Evolutionary conservation across 2,113 vertebrate species (phyloP), one percentile per base, ranked within the genome.

Genomic region (Dendrocopos noguchii): DNA sequence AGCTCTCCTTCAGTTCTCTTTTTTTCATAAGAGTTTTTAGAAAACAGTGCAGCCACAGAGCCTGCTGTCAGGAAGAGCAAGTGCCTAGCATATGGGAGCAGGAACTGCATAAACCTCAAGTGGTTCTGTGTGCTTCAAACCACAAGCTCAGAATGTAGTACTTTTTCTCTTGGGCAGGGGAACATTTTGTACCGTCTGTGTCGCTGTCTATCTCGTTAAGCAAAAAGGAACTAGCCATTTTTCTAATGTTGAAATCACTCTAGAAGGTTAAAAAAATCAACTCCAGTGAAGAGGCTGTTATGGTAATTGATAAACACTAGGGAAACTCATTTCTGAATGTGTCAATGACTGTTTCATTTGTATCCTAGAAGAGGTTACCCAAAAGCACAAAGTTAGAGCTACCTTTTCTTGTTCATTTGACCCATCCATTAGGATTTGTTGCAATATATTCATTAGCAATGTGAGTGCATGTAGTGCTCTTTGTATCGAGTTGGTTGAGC

Each of bases 121-220:
- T 90, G 42, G 46, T 85, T 94, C 56, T 60, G 46, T 68, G 33
- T 82, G 81, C 78, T 87, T 91, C 93, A 89, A 55, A 59, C 56
- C 60, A 85, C 64, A 70, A 82, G 55, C 74, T 80, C 60, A 82
- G 60, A 84, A 44, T 53, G 9, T 71, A 73, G 53, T 47, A 59
- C 71, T 79, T 78, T 89, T 61, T 47, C 29, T 92, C 29, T 84
- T 79, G 65, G 56, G 36, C 34, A 44, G 15, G 20, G 36, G 25
- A 60, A 82, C 19, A 8, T 76, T 88, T 92, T 55, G 4, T 79
- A 68, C 39, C 39, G 68, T 87, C 71, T 89, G 46, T 85, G 73
- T 81, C 50, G 22, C 36, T 74, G 91, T 74, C 63, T 70, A 0
- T 63, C 7, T 83, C 42, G 80, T 82, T 79, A 46, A 77, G 21